A percentile compares a stretch with the other conserved stretches of the same genome.
These are phyloP conservation scores for Pimephales promelas DNA, from an alignment of 2,113 vertebrate genomes.

Conservation along the genomic window DNA sequence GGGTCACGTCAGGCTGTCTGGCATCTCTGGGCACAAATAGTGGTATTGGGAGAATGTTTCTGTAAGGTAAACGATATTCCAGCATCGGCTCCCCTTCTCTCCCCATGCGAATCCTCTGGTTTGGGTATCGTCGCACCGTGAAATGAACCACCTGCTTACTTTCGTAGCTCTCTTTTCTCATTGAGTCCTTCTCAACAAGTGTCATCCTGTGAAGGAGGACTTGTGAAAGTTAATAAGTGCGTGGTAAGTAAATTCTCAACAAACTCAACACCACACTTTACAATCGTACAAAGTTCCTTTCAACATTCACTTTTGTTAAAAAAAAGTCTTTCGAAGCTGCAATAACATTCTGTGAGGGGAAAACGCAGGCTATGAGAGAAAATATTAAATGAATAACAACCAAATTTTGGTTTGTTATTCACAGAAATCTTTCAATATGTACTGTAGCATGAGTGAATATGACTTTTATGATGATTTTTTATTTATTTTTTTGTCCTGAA, in stretches of 20 bases:
- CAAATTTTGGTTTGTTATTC: neutral
- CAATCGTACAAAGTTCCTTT: too few species aligned
- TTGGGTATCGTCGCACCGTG: conserved; percentile 62
- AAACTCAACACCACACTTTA: too few species aligned
- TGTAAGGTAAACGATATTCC: conserved; percentile 65
- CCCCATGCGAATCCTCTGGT: conserved; percentile 67
- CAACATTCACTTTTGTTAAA: too few species aligned
- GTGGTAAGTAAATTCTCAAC: neutral
- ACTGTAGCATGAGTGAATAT: neutral
- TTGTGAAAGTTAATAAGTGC: neutral
- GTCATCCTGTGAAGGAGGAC: conserved; percentile 60
- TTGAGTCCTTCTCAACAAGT: conserved; percentile 62
- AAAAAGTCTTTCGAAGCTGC: neutral
- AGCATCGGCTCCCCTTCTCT: conserved; percentile 53
- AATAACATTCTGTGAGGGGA: neutral
- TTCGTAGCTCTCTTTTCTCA: conserved; percentile 66
- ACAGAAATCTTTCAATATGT: neutral
- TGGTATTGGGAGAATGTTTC: conserved; percentile 52
- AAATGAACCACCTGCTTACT: conserved; percentile 70
- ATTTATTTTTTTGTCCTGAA: neutral
- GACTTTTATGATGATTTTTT: neutral
- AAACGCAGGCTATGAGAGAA: neutral
- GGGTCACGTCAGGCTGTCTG: neutral
- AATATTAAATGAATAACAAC: neutral
- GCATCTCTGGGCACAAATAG: conserved; percentile 57